Evolutionary conservation across 2,113 vertebrate genomes (phyloP), one percentile per base, ranked within the genome.

Genomic region (Platichthys stellatus): DNA sequence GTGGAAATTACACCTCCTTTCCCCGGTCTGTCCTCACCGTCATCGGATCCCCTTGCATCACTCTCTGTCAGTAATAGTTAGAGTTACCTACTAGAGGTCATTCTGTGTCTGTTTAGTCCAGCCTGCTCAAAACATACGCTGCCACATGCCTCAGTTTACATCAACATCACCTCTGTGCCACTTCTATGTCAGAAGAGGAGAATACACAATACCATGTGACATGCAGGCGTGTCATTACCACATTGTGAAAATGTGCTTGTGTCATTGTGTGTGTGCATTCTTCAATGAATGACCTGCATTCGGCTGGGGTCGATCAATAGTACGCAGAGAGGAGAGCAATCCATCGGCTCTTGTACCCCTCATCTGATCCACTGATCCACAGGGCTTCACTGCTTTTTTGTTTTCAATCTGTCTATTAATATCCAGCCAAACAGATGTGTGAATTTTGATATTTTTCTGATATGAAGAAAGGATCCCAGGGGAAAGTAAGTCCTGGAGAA

Each of bases 301-400:
- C 38, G 43, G 15, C 49, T 18, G 11, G 79, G 56, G 64, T 82
- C 69, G 68, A 81, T 88, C 83, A 81, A 79, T 89, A 76, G 18
- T n/a, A n/a, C 53, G 24, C 60, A 76, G 26, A 63, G 75, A 72
- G 66, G 5, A 74, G n/a, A 72, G 28, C 65, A 20, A 13, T 60
- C n/a, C 40, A 43, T 63, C n/a, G 40, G 5, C 6, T 67, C 9
- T n/a, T 47, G 8, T 54, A 57, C 69, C 40, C 35, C n/a, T 59
- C 40, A 14, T 28, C 26, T 28, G 26, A 3, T 28, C 26, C 26
- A 24, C 11, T 18, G 40, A 43, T 43, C 40, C 12, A 43, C 40
- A 43, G 12, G 40, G 11, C 40, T 12, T 43, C 24, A 20, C 24
- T 24, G 11, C 35, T 63, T 26, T 35, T 5, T 31, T 31, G 28